phyloP scores from a whole-genome alignment of 2,888 invertebrate species.

The Cataglyphis rosenhaueri region DNA sequence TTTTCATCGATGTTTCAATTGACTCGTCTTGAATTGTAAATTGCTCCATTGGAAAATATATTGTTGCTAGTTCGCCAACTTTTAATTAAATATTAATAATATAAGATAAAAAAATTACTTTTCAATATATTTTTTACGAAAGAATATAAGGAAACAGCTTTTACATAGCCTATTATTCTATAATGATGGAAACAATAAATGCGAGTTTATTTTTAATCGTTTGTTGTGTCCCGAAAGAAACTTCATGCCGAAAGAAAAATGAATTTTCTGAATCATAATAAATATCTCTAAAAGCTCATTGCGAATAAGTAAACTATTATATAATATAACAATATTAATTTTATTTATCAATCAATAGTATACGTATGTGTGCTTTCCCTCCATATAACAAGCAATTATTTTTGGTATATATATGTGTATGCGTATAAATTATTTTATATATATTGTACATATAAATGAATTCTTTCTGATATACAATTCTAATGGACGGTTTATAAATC shows the following conservation, averaged over 20 bases:
- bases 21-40: not conserved
- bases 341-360: constrained; percentile 61
- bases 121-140: not conserved
- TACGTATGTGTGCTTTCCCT: constrained; percentile 41
- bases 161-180: not conserved
- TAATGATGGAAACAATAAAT: not conserved
- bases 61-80: not conserved
- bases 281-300: not conserved
- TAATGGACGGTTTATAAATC: constrained; percentile 24
- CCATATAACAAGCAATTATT: constrained; percentile 52
- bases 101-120: not conserved
- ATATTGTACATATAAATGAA: constrained; percentile 34
- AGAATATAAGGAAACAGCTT: constrained; percentile 2
- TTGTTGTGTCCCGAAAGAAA: not conserved
- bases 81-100: not conserved
- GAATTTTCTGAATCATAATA: not conserved
- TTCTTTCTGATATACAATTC: constrained; percentile 27
- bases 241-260: not conserved
- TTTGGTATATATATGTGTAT: constrained; percentile 41
- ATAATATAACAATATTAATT: constrained; percentile 55
- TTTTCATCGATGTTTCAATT: constrained; percentile 31
- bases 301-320: constrained; percentile 6
- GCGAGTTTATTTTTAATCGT: constrained; percentile 26
- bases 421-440: constrained; percentile 58
- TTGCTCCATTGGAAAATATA: not conserved